Conservation (phyloP, 2,888 invertebrate genomes). For the Polyommatus iphigenia region DNA sequence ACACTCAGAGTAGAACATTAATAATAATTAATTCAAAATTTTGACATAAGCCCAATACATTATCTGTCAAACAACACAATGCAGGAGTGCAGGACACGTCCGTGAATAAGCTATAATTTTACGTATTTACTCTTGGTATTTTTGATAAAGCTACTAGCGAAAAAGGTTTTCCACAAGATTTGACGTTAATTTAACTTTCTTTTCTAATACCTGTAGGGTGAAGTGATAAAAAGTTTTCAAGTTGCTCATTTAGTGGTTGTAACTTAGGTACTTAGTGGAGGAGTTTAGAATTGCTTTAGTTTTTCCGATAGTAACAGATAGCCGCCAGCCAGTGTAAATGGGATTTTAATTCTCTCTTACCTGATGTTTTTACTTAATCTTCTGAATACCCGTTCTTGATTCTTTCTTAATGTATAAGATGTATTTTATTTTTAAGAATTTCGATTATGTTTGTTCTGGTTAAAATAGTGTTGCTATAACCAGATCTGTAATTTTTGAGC, state of each 20-base stretch:
- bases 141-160: conserved; percentile 38
- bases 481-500: too few relatives aligned
- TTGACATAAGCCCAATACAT: too few relatives aligned
- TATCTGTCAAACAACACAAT: too few relatives aligned
- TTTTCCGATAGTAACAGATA: conserved; percentile 1
- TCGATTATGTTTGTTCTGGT: background rate
- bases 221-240: conserved; percentile 32
- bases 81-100: too few relatives aligned
- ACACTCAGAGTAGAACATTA: too few relatives aligned
- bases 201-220: conserved; percentile 30
- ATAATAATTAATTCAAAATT: too few relatives aligned
- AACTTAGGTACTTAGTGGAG: conserved; percentile 8
- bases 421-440: too few relatives aligned
- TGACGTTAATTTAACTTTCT: conserved; percentile 43
- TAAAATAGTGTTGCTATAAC: background rate
- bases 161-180: conserved; percentile 47
- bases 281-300: conserved; percentile 17
- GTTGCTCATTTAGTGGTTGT: conserved; percentile 14
- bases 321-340: background rate
- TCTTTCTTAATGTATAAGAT: background rate
- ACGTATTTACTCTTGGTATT: too few relatives aligned
- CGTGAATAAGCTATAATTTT: too few relatives aligned
- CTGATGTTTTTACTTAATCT: background rate
- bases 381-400: background rate
- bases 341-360: conserved; percentile 5